phyloP scores from a whole-genome alignment of 2,888 invertebrate species.

The Lasioglossum malachurum region DNA sequence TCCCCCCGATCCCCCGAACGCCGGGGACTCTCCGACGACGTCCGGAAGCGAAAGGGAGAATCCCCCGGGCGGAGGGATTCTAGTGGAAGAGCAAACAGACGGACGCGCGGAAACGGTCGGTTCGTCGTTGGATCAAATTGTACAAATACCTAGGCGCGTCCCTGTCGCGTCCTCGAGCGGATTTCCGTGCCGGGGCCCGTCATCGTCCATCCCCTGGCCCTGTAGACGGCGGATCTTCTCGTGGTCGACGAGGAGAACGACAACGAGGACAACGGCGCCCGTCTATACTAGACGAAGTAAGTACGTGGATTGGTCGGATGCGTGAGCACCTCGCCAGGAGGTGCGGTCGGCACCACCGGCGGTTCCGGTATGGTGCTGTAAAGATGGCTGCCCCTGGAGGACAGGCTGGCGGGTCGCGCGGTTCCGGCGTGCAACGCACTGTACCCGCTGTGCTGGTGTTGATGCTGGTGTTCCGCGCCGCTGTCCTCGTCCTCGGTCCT shows the following conservation, averaged over 20 bases:
- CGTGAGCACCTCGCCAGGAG: constrained; percentile 69
- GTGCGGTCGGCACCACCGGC: constrained; percentile 76
- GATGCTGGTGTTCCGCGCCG: constrained; percentile 87
- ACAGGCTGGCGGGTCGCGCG: constrained; percentile 80
- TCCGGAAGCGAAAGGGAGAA: constrained; percentile 15
- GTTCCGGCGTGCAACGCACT: constrained; percentile 78
- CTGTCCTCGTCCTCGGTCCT: constrained; percentile 88
- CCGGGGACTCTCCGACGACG: neutral
- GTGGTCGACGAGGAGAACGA: constrained; percentile 6
- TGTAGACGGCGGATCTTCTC: constrained; percentile 47
- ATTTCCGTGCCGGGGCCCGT: neutral
- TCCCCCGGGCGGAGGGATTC: constrained; percentile 36
- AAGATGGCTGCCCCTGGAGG: constrained; percentile 82
- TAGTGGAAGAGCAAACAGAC: constrained; percentile 64
- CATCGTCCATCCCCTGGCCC: constrained; percentile 32
- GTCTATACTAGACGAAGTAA: constrained; percentile 80
- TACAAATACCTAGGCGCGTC: constrained; percentile 52
- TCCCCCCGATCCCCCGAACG: neutral
- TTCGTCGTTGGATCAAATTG: constrained; percentile 46
- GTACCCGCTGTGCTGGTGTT: constrained; percentile 85
- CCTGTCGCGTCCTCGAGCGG: neutral
- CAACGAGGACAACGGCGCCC: constrained; percentile 32
- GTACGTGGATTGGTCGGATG: constrained; percentile 83
- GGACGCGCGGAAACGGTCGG: constrained; percentile 14
- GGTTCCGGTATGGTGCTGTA: constrained; percentile 84